Base-by-base conservation (phyloP, 2,888 invertebrate species). In the Tineola bisselliella region DNA sequence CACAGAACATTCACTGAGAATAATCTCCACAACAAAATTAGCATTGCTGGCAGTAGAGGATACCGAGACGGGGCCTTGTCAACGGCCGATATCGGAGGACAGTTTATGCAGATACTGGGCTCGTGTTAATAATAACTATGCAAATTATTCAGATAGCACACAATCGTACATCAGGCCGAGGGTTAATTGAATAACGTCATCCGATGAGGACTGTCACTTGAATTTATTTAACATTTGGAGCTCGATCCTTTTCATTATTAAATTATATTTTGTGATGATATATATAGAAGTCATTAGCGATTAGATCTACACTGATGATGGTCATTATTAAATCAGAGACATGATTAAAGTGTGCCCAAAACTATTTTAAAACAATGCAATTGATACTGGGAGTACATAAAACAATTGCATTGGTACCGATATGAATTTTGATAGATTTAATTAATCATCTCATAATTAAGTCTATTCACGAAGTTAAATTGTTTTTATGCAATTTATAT, bases 41-140 rank as follows among this genome's bases (percentile, higher is more conserved):
- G 48, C 61, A 60, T 25, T 15, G 38, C 60, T 62, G 60, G 61
- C 60, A 60, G 60, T 63, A 61, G 33, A 13, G 59, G 59, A 59
- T 8, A 58, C n/a, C 8, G 77, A 79, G 76, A 75, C 74, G 74
- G 75, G 70, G 75, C 75, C 78, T 58, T 79, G 81, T 82, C 81
- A 81, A 74, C 77, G 72, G 69, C 58, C 58, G 58, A 58, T 58
- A 58, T 58, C 56, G 56, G 25, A 56, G 67, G 70, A 70, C 71
- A 74, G 79, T 79, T 83, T 81, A 83, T 80, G 79, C 82, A 78
- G 79, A 60, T 76, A 74, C 73, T 82, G 84, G 82, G 59, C 81
- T 84, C 81, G 75, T 82, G 84, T 81, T 83, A 83, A 84, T 82
- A 84, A 86, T 84, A 84, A 83, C 81, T 84, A 87, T 86, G 86